These are phyloP conservation scores for Drosophila takahashii DNA, from an alignment of 1,140 invertebrate species.

Conservation along the genomic window DNA sequence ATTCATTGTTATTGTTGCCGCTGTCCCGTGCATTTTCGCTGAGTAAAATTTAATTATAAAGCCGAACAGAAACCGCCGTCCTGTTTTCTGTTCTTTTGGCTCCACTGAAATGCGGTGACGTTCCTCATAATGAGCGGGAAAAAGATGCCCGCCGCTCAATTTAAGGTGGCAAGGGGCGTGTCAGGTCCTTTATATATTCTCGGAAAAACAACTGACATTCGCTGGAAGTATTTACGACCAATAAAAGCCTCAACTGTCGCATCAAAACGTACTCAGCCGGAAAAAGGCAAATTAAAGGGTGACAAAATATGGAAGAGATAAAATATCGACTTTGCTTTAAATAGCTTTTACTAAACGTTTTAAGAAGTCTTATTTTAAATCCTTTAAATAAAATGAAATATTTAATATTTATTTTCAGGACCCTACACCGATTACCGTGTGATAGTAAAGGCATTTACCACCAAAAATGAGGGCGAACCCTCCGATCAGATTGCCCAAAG, in stretches of 20 bases:
- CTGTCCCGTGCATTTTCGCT: conserved; percentile 25
- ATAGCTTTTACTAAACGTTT: no score
- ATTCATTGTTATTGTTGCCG: conserved; percentile 28
- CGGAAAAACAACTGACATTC: conserved; percentile 35
- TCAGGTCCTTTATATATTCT: conserved; percentile 5
- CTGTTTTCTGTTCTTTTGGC: conserved; percentile 4
- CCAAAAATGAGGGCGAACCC: conserved; percentile 89
- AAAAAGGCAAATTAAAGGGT: conserved; percentile 21
- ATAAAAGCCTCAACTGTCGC: conserved; percentile 36
- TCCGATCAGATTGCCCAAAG: conserved; percentile 90
- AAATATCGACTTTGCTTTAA: background rate
- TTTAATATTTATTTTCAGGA: conserved; percentile 86
- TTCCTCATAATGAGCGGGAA: conserved; percentile 39
- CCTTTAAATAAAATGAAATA: background rate
- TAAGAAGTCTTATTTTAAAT: no score
- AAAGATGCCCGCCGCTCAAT: conserved; percentile 5
- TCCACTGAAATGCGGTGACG: conserved; percentile 50
- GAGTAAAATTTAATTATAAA: conserved; percentile 69
- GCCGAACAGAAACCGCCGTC: conserved; percentile 21
- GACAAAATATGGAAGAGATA: background rate
- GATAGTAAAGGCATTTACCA: conserved; percentile 92
- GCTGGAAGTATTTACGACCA: conserved; percentile 39
- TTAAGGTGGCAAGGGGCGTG: background rate
- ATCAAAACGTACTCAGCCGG: conserved; percentile 2
- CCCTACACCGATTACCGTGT: conserved; percentile 94